Evolutionary conservation across 2,888 invertebrate species (phyloP).

Genomic region (Andrena praecox): DNA sequence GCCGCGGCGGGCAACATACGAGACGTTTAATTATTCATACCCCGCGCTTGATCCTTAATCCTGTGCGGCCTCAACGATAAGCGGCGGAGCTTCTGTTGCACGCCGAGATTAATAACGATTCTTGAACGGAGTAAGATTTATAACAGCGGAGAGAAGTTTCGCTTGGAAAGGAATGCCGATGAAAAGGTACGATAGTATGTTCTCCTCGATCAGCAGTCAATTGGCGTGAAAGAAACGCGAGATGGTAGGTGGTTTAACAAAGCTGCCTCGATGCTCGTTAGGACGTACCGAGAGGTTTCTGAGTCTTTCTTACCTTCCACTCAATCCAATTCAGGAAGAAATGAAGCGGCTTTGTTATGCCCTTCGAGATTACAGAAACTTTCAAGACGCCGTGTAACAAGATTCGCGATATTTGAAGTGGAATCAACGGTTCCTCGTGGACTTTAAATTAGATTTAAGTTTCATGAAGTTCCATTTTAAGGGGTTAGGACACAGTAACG

Average conservation of each 20-base stretch:
- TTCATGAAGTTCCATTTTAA: background rate
- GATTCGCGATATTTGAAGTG: background rate
- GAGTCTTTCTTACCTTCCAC: background rate
- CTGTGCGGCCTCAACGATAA: too few species aligned
- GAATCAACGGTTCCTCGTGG: background rate
- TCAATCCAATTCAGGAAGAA: background rate
- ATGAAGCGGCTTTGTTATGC: background rate
- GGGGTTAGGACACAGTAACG: too few species aligned
- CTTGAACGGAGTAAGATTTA: background rate
- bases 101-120: too few species aligned
- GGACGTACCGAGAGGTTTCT: background rate
- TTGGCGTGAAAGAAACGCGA: slow-evolving; percentile 1
- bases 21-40: background rate
- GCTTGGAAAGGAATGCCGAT: background rate
- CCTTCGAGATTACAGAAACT: slow-evolving; percentile 10
- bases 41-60: background rate
- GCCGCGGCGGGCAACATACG: background rate
- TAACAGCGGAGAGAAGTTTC: background rate
- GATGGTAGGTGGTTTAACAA: background rate
- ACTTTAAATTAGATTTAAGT: slow-evolving; percentile 10
- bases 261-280: slow-evolving; percentile 2
- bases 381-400: slow-evolving; percentile 1
- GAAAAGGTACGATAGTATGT: background rate
- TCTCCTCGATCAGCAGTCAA: background rate
- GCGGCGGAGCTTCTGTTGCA: too few species aligned